These are phyloP conservation scores for Chrysopilus asiliformis DNA, from an alignment of 2,888 invertebrate genomes.

Conservation along the genomic window DNA sequence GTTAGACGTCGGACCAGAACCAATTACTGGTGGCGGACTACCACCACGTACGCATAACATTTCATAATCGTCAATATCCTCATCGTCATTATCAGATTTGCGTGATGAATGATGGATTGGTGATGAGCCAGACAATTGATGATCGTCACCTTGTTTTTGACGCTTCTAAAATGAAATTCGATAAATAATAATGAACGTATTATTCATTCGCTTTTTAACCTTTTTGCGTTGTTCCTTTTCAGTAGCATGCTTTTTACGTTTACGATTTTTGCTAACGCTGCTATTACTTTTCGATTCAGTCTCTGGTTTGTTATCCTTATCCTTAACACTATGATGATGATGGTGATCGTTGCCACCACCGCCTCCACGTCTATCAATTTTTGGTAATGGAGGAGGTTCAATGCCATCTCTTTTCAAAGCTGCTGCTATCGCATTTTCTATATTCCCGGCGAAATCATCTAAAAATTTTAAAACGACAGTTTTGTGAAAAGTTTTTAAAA, in stretches of 20 bases:
- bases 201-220: too few relatives aligned
- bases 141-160: not conserved
- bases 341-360: not conserved
- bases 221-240: too few relatives aligned
- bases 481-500: not conserved
- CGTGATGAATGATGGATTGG: too few relatives aligned
- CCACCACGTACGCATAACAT: slow-evolving; percentile 69
- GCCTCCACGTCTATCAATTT: slow-evolving; percentile 18
- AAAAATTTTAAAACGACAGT: not conserved
- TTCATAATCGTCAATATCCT: slow-evolving; percentile 57
- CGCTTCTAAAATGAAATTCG: slow-evolving; percentile 1
- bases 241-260: slow-evolving; percentile 43
- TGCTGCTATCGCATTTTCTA: slow-evolving; percentile 65
- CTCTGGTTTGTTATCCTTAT: slow-evolving; percentile 16
- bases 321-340: not conserved
- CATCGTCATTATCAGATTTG: too few relatives aligned
- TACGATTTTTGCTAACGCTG: slow-evolving; percentile 25
- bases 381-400: slow-evolving; percentile 24
- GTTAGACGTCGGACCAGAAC: slow-evolving; percentile 14
- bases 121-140: not conserved
- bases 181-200: too few relatives aligned
- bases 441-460: slow-evolving; percentile 67
- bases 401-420: slow-evolving; percentile 56
- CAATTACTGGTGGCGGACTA: slow-evolving; percentile 41
- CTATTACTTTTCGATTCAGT: too few relatives aligned